Conservation (phyloP, 2,113 vertebrate species). For the Podilymbus podiceps region DNA sequence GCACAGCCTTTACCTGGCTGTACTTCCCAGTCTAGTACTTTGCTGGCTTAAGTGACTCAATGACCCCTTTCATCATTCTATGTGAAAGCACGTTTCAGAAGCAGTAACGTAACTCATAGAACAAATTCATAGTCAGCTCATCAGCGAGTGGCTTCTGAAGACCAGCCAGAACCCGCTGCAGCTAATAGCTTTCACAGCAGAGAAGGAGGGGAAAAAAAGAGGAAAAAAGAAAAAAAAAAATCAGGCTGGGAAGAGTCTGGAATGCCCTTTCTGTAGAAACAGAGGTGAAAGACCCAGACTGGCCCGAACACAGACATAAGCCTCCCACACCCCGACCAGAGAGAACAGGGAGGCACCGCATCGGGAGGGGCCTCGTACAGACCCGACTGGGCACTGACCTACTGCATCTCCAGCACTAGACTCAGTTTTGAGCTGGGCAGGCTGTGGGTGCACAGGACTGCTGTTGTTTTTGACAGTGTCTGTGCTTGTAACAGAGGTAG, state of each 20-base stretch:
- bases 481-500: slow-evolving; percentile 78
- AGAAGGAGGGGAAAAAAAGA: background rate
- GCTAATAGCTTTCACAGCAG: background rate
- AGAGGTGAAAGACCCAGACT: background rate
- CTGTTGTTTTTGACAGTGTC: slow-evolving; percentile 84
- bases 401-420: slow-evolving; percentile 73
- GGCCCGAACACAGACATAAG: background rate
- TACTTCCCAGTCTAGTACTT: background rate
- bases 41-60: background rate
- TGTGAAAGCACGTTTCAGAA: background rate
- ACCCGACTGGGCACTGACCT: slow-evolving; percentile 68
- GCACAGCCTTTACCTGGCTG: background rate
- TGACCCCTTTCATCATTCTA: background rate
- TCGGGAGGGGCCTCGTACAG: background rate
- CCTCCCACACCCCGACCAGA: background rate
- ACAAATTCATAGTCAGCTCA: background rate
- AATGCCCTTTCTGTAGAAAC: background rate
- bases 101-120: background rate
- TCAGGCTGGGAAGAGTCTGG: background rate
- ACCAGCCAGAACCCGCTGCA: background rate
- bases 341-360: background rate
- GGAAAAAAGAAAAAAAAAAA: background rate
- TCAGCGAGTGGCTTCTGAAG: background rate
- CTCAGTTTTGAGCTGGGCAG: slow-evolving; percentile 76
- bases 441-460: slow-evolving; percentile 80